A percentile compares a stretch with the other conserved stretches of the same genome.
phyloP scores from a whole-genome alignment of 2,888 invertebrate genomes.

The Aleiodes leptofemur region DNA sequence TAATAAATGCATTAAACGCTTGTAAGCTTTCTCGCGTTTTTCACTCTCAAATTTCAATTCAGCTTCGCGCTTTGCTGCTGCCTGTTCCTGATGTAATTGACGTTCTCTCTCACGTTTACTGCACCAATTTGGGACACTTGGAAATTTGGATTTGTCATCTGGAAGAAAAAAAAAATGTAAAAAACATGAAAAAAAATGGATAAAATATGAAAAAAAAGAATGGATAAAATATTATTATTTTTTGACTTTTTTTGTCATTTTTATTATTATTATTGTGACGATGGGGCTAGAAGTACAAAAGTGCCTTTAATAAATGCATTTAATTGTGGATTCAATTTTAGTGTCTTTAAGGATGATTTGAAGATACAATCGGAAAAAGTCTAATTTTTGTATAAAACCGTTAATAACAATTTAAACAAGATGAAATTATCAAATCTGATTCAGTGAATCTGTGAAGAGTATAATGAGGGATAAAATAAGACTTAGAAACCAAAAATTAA shows the following conservation, averaged over 20 bases:
- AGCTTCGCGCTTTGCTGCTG: constrained; percentile 49
- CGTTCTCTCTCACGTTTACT: constrained; percentile 33
- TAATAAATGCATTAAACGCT: constrained; percentile 68
- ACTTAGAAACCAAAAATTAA: too few species aligned
- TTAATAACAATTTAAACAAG: too few species aligned
- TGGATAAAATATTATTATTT: not conserved
- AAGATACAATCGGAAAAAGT: too few species aligned
- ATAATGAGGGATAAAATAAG: too few species aligned
- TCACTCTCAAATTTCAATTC: constrained; percentile 56
- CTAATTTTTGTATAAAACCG: too few species aligned
- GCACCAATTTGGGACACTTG: not conserved
- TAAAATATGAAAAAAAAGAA: too few species aligned
- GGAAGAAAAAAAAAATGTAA: not conserved
- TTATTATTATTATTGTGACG: not conserved
- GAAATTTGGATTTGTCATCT: not conserved
- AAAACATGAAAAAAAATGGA: not conserved
- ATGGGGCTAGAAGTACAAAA: too few species aligned
- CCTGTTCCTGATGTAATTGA: not conserved
- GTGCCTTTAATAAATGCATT: too few species aligned
- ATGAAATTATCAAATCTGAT: too few species aligned
- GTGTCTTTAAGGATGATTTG: too few species aligned
- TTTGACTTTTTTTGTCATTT: not conserved
- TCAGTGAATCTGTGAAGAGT: too few species aligned
- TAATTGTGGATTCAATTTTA: too few species aligned
- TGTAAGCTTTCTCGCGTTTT: constrained; percentile 64